These are phyloP conservation scores for Anser brachyrhynchus DNA, from an alignment of 2,113 vertebrate genomes.

Conservation along the genomic window DNA sequence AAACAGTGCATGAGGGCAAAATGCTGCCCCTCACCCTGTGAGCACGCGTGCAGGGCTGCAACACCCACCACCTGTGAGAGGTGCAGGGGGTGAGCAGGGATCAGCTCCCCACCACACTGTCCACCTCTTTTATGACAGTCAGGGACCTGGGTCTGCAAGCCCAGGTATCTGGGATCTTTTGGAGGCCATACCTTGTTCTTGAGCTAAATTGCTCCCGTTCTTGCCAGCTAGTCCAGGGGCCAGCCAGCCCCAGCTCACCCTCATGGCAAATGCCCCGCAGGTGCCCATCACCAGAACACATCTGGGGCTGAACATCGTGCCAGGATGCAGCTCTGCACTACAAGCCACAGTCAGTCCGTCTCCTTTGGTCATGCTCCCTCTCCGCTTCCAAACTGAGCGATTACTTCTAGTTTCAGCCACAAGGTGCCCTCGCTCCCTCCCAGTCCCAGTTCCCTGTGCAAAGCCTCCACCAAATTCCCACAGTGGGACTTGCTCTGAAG, in stretches of 20 bases:
- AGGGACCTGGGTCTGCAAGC: not conserved
- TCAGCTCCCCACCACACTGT: not conserved
- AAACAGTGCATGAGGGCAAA: not conserved
- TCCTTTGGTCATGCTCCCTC: not conserved
- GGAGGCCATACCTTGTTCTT: not conserved
- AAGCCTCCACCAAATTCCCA: not conserved
- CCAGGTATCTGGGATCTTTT: not conserved
- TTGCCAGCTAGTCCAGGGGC: not conserved
- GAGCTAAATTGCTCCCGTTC: not conserved
- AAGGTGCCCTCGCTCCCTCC: not conserved
- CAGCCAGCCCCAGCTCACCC: not conserved
- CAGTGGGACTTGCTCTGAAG: not conserved
- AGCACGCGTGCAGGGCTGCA: not conserved
- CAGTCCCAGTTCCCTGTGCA: not conserved
- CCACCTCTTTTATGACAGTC: not conserved
- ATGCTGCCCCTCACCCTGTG: rapidly evolving
- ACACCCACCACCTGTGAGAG: not conserved
- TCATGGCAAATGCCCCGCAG: not conserved
- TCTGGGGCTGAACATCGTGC: not conserved
- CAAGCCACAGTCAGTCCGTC: rapidly evolving
- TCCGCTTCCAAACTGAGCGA: not conserved
- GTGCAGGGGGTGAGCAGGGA: not conserved
- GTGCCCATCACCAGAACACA: not conserved
- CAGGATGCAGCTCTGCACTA: not conserved
- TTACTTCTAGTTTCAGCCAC: not conserved